Conservation (phyloP, 2,797 vertebrate genomes). For the Arrhamphus sclerolepis region DNA sequence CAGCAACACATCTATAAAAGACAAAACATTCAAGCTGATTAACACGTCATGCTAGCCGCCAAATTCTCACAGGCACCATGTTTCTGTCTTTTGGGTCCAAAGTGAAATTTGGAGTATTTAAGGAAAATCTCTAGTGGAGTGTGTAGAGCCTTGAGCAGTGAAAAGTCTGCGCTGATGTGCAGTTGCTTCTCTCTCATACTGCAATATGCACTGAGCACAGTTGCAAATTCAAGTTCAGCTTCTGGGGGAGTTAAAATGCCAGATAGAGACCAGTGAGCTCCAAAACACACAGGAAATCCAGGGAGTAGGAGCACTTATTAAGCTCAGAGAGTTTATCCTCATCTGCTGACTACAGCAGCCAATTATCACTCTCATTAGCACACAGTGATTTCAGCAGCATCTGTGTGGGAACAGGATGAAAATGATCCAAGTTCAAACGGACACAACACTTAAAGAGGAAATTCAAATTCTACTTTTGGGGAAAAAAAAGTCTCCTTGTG, state of each 20-base stretch:
- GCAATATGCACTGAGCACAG: constrained; percentile 10
- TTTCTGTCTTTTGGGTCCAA: constrained; percentile 27
- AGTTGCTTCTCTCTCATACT: neutral
- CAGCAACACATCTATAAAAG: constrained; percentile 25
- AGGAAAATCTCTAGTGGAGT: constrained; percentile 22
- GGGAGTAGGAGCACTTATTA: constrained; percentile 49
- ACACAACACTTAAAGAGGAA: constrained; percentile 35
- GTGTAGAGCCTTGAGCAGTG: constrained; percentile 20
- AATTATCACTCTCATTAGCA: constrained; percentile 67
- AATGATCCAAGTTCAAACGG: constrained; percentile 23
- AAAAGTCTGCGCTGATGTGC: constrained; percentile 22
- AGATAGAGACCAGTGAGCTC: neutral
- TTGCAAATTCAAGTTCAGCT: constrained; percentile 19
- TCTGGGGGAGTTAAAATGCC: neutral
- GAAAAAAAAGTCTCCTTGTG: no score
- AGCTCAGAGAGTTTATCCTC: constrained; percentile 51
- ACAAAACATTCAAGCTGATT: constrained; percentile 50
- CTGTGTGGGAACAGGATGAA: constrained; percentile 19
- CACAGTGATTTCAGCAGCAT: constrained; percentile 29
- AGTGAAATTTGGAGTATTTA: constrained; percentile 31
- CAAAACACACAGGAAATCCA: constrained; percentile 19
- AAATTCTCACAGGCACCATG: constrained; percentile 13
- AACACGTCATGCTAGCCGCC: constrained; percentile 47
- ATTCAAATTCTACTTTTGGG: constrained; percentile 32
- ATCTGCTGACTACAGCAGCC: constrained; percentile 64